Percentiles rank a stretch among this genome's conserved stretches.
phyloP scores from a whole-genome alignment of 2,888 invertebrate species.

The Hydroisotoma schaefferi region DNA sequence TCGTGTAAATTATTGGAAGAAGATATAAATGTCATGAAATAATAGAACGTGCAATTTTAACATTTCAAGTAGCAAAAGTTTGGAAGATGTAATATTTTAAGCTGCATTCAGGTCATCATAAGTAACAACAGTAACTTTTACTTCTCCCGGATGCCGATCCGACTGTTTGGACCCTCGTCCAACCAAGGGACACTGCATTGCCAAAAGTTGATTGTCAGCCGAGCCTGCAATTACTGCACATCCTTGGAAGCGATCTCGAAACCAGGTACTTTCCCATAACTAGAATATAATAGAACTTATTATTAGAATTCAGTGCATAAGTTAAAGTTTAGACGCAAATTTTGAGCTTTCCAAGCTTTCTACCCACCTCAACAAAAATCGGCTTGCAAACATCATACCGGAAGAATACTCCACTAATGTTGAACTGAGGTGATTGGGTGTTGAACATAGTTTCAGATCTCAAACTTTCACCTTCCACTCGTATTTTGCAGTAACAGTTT shows the following conservation, averaged over 20 bases:
- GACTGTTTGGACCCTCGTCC: conserved; percentile 38
- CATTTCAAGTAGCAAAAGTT: neutral
- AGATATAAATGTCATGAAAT: neutral
- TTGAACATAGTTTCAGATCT: conserved; percentile 24
- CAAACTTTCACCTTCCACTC: conserved; percentile 33
- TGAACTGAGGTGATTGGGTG: conserved; percentile 36
- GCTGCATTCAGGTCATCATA: conserved; percentile 43
- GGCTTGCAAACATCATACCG: conserved; percentile 43
- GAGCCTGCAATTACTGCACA: conserved; percentile 39
- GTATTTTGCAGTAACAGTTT: conserved; percentile 42
- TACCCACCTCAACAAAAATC: conserved; percentile 36
- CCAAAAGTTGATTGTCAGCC: conserved; percentile 35
- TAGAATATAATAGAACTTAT: conserved; percentile 9
- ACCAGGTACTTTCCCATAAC: conserved; percentile 38
- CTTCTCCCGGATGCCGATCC: conserved; percentile 43
- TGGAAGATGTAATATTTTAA: conserved; percentile 10
- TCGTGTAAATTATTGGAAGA: neutral
- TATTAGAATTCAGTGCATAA: neutral
- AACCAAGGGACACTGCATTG: conserved; percentile 38
- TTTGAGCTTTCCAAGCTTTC: too few species aligned
- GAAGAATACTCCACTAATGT: conserved; percentile 41
- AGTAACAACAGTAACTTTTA: conserved; percentile 37
- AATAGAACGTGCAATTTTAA: too few species aligned
- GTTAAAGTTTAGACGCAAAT: too few species aligned
- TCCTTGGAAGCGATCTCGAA: conserved; percentile 41